These are phyloP conservation scores for Drosophila pruinosa DNA, from an alignment of 1,140 invertebrate species.

Conservation along the genomic window DNA sequence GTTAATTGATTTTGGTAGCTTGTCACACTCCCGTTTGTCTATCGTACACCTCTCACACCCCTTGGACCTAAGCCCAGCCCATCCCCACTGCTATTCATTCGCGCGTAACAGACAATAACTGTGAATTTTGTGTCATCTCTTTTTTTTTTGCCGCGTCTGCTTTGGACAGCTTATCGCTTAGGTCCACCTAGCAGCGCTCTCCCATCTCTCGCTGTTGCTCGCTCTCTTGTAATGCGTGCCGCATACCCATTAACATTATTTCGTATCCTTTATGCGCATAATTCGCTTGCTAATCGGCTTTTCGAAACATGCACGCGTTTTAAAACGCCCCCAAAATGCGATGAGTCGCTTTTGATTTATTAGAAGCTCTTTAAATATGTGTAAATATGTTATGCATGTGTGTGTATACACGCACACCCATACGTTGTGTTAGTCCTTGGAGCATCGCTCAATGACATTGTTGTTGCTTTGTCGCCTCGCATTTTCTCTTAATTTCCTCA, in stretches of 20 bases:
- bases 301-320: conserved; percentile 26
- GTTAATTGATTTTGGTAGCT: conserved; percentile 53
- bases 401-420: neutral
- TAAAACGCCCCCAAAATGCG: conserved; percentile 23
- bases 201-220: neutral
- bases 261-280: conserved; percentile 35
- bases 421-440: conserved; percentile 28
- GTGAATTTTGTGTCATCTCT: conserved; percentile 34
- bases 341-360: conserved; percentile 35
- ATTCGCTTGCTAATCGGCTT: conserved; percentile 42
- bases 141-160: neutral
- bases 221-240: conserved; percentile 11
- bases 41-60: neutral
- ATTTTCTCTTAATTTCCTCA: conserved; percentile 28
- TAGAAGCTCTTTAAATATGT: neutral
- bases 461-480: conserved; percentile 18
- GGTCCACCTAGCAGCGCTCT: neutral
- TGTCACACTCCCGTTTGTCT: neutral
- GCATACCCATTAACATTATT: conserved; percentile 29
- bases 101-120: conserved; percentile 44
- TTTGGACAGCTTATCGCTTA: conserved; percentile 18
- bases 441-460: conserved; percentile 9
- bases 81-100: conserved; percentile 11
- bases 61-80: neutral
- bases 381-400: neutral